Conservation (phyloP, 2,888 invertebrate genomes). For the Rhynchonema sp. region DNA sequence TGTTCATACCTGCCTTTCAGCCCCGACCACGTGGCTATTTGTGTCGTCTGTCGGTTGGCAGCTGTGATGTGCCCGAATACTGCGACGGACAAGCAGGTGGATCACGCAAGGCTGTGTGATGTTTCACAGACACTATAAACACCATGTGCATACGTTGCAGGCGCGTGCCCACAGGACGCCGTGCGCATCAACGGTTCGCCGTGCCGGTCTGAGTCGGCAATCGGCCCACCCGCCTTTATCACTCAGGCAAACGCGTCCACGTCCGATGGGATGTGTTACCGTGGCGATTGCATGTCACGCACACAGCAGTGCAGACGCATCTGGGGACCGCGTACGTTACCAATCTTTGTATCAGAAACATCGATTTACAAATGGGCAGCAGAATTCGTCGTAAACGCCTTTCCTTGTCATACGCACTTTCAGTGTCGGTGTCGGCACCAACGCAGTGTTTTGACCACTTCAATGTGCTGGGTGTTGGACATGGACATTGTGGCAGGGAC, state of each 20-base stretch:
- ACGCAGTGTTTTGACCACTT: conserved; percentile 77
- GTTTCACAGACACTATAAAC: too few relatives aligned
- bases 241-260: conserved; percentile 7
- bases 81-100: conserved; percentile 55
- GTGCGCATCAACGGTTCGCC: conserved; percentile 77
- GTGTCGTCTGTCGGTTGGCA: conserved; percentile 56
- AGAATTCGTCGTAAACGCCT: too few relatives aligned
- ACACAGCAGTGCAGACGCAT: conserved; percentile 66
- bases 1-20: conserved; percentile 5
- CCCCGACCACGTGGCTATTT: conserved; percentile 45
- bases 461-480: conserved; percentile 80
- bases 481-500: conserved; percentile 66
- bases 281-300: conserved; percentile 71
- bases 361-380: too few relatives aligned
- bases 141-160: too few relatives aligned
- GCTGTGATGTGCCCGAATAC: conserved; percentile 77
- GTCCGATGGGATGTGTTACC: conserved; percentile 59
- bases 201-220: conserved; percentile 41
- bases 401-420: too few relatives aligned
- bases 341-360: not conserved
- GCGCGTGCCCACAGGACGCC: conserved; percentile 71
- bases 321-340: conserved; percentile 55
- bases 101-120: too few relatives aligned
- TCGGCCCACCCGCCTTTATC: not conserved
- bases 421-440: conserved; percentile 55